A percentile compares a stretch with the other conserved stretches of the same genome.
Conservation (phyloP, 1,140 invertebrate genomes). For the Scaptomyza pallida region DNA sequence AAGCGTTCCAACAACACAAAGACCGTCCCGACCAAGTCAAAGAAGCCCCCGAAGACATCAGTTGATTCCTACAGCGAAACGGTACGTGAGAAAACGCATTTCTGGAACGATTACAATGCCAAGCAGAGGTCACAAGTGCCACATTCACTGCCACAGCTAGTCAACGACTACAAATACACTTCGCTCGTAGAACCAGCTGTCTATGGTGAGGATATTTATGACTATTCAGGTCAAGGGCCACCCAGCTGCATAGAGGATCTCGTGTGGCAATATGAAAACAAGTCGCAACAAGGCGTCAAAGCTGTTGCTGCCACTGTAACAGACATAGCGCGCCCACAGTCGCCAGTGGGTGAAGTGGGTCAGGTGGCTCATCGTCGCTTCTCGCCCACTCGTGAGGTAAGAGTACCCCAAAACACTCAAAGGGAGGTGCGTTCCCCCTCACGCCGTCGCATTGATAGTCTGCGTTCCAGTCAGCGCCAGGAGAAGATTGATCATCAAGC, state of each 20-base stretch:
- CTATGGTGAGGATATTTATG: constrained; percentile 59
- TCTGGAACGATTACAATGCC: constrained; percentile 77
- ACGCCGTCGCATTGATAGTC: constrained; percentile 86
- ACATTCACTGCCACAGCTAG: constrained; percentile 51
- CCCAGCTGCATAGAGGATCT: constrained; percentile 75
- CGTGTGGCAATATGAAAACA: constrained; percentile 76
- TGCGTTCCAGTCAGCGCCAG: constrained; percentile 49
- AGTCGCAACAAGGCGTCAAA: constrained; percentile 27
- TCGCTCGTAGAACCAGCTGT: constrained; percentile 35
- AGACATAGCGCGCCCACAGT: constrained; percentile 67
- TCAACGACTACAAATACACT: constrained; percentile 44
- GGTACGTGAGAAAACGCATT: constrained; percentile 68
- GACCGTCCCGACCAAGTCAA: constrained; percentile 1
- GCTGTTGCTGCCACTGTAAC: constrained; percentile 24
- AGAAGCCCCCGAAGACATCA: constrained; percentile 11
- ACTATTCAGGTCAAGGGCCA: constrained; percentile 27
- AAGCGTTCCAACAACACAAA: constrained; percentile 39
- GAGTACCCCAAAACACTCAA: constrained; percentile 83
- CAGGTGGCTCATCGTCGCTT: constrained; percentile 59
- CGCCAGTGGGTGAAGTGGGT: constrained; percentile 41
- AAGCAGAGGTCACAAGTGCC: constrained; percentile 49
- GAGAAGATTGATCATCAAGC: constrained; percentile 75
- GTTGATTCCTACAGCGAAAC: constrained; percentile 52
- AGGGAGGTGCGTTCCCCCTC: constrained; percentile 87
- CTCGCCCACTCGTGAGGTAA: constrained; percentile 75